Conservation (phyloP, 2,797 vertebrate genomes). For the Lerista edwardsae region DNA sequence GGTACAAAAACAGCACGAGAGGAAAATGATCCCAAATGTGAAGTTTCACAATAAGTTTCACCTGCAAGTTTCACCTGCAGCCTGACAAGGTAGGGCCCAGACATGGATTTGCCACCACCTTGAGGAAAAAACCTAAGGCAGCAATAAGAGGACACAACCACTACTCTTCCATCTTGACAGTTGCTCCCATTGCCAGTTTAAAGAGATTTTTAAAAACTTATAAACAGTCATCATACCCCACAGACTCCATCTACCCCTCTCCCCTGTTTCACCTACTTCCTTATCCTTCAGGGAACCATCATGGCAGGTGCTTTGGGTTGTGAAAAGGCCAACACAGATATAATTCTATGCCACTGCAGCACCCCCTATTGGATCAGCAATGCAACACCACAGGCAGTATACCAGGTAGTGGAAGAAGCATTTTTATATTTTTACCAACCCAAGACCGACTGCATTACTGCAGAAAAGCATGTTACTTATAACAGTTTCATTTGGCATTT, state of each 20-base stretch:
- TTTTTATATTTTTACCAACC: neutral
- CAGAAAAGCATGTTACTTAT: too few species aligned
- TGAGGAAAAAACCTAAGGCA: neutral
- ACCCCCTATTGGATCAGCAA: neutral
- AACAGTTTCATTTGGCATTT: neutral
- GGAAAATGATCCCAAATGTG: too few species aligned
- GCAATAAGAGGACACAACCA: neutral
- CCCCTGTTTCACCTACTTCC: neutral
- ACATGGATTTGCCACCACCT: too few species aligned
- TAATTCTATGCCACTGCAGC: neutral
- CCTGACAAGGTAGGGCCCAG: too few species aligned
- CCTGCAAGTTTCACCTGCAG: too few species aligned
- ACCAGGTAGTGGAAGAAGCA: too few species aligned
- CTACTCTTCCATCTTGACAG: too few species aligned
- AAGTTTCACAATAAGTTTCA: too few species aligned
- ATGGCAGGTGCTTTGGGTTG: neutral
- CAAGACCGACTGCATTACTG: neutral
- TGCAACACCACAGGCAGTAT: neutral
- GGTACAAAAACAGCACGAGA: too few species aligned
- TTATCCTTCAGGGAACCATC: too few species aligned
- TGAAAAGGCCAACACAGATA: neutral
- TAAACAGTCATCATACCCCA: neutral
- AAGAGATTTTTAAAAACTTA: neutral
- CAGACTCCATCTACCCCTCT: too few species aligned
- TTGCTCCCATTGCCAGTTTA: neutral